A percentile compares a stretch with the other conserved stretches of the same genome.
These are phyloP conservation scores for Leptinotarsa tumamoca DNA, from an alignment of 2,888 invertebrate genomes.

Conservation along the genomic window DNA sequence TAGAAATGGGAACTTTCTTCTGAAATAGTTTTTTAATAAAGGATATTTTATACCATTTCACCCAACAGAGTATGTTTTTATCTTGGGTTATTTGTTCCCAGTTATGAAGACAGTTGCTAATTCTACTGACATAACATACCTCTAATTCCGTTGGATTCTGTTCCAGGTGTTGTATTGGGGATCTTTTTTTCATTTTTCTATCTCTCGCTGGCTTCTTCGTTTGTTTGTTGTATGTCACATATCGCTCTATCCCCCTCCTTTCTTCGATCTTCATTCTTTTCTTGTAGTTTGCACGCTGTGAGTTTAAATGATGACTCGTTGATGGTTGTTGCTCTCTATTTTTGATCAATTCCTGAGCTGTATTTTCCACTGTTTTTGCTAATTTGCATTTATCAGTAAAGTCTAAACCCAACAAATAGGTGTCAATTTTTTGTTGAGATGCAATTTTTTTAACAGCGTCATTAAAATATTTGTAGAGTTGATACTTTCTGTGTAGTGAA, in stretches of 20 bases:
- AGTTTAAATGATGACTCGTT: not conserved
- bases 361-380: not conserved
- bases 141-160: not conserved
- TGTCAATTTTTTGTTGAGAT: not conserved
- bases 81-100: not conserved
- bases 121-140: not conserved
- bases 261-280: not conserved
- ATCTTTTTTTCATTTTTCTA: not conserved
- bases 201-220: not conserved
- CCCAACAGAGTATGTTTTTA: not conserved
- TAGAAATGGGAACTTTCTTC: not conserved
- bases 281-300: not conserved
- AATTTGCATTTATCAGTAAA: not conserved
- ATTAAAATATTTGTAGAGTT: not conserved
- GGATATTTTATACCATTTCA: not conserved
- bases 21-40: not conserved
- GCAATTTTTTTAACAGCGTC: not conserved
- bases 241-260: not conserved
- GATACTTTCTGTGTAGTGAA: not conserved
- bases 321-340: not conserved
- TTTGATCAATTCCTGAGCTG: not conserved
- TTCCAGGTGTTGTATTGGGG: not conserved
- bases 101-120: not conserved
- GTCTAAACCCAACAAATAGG: not conserved
- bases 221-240: not conserved